These are phyloP conservation scores for Tuberolachnus salignus DNA, from an alignment of 2,888 invertebrate genomes.

Conservation along the genomic window DNA sequence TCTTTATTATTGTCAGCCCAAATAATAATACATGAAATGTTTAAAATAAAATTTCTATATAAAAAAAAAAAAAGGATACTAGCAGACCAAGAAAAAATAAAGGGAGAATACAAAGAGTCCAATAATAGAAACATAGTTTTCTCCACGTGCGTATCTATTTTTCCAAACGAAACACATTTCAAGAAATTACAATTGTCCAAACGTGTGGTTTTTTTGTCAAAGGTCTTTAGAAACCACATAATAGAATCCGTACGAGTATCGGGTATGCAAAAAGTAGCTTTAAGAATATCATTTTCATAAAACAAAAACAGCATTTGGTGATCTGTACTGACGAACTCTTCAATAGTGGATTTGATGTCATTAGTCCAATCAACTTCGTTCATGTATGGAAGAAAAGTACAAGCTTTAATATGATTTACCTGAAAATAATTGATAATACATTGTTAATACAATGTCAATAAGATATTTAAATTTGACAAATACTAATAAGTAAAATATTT, in stretches of 20 bases:
- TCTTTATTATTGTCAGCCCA: background rate
- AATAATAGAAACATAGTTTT: constrained; percentile 38
- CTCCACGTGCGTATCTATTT: constrained; percentile 37
- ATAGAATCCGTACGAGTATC: constrained; percentile 26
- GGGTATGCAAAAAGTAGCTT: constrained; percentile 30
- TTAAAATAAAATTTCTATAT: background rate
- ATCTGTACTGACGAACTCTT: constrained; percentile 14
- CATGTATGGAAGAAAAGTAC: constrained; percentile 27
- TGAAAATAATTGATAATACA: no score
- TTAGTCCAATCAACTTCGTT: constrained; percentile 16
- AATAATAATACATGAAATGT: no score
- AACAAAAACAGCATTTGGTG: constrained; percentile 20
- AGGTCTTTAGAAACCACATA: constrained; percentile 38
- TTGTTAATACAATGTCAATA: background rate
- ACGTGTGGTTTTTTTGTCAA: background rate
- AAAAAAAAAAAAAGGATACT: constrained; percentile 46
- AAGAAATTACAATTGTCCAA: constrained; percentile 22
- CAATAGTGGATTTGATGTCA: background rate
- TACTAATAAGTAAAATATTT: no score
- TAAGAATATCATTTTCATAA: constrained; percentile 25
- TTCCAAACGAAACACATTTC: constrained; percentile 20
- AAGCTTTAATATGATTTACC: constrained; percentile 27
- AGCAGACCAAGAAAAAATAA: constrained; percentile 37
- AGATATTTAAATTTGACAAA: background rate
- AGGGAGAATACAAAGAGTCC: constrained; percentile 44